Base-by-base conservation (phyloP, 2,888 invertebrate genomes). In the Spatulosminthurus flaviceps region DNA sequence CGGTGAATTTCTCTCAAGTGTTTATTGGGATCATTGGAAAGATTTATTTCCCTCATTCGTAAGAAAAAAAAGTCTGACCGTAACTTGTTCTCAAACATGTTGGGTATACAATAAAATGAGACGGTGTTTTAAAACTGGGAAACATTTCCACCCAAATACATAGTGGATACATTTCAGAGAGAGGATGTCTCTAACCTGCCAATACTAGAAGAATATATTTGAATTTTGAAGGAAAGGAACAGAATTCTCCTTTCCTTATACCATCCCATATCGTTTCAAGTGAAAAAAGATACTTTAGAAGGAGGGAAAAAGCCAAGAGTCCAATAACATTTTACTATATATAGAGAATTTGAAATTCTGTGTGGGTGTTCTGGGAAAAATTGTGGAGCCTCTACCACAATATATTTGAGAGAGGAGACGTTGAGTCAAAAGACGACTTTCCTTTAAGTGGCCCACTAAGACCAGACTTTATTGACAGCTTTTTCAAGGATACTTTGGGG, bases 1-100 rank as follows among this genome's bases (percentile, higher is more conserved):
- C 22, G 60, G 60, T 26, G 71, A 71, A 42, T 73, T 60, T 26
- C n/a, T 51, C 41, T 51, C 26, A 73, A 51, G 28, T 73, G 73
- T 73, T 73, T 73, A 73, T 73, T 73, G 73, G 73, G 43, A 73
- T 73, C 73, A 73, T 73, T 60, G 26, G 16, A 22, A 73, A 42
- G 73, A 73, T 73, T 73, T 73, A 73, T 73, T 1, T 28, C 0
- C 19, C 28, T 28, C 51, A 73, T 60, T 26, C 29, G 43, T 28
- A 69, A n/a, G n/a, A n/a, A 26, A n/a, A 5, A 28, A 11, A 28
- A n/a, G 19, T 70, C 21, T 29, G 69, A 29, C 26, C 51, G 51
- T 51, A 19, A 19, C 9, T 51, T 19, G 51, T 19, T 4, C 16
- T 51, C n/a, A 51, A 51, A 51, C 16, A 2, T n/a, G n/a, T n/a